Evolutionary conservation across 1,140 invertebrate genomes (phyloP), one percentile per base, ranked within the genome.

Genomic region (fruit fly (Drosophila melanogaster)): DNA sequence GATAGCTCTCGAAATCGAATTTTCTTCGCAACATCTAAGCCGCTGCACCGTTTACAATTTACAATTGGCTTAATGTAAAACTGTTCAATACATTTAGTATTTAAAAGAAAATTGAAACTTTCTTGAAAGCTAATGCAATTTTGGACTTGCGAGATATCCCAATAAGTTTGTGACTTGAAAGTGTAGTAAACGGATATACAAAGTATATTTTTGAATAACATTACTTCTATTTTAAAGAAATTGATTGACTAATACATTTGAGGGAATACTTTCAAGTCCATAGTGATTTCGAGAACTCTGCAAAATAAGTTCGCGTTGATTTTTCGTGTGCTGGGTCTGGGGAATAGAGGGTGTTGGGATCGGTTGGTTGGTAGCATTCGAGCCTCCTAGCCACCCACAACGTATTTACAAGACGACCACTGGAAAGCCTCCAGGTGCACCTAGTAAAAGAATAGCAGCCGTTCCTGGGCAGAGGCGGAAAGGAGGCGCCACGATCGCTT

Each of bases 401-500:
- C 60, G 47, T 86, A 86, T 86, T 87, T 86, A 86, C 81, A 86
- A 74, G 66, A 62, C 57, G 54, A 33, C 65, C 56, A 58, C 51
- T 65, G 30, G 22, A 79, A 56, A 59, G 66, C 50, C 66, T 57
- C 53, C 38, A 10, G 59, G 11, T 54, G 55, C 60, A 77, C 81
- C 95, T 94, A 97, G 93, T 97, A 97, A 92, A 97, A 97, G 94
- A 97, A 97, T 58, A 97, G 93, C 74, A 97, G 93, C 83, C 96
- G 94, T 91, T 98, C 96, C 87, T 97, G 96, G 61, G 96, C 96
- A 66, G 95, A 96, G 41, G 95, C 95, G 6, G 96, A 96, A n/a
- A 97, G 93, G 77, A 97, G 93, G 77, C 96, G 94, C 97, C 97
- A 98, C 60, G 97, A 96, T 69, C 96, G 94, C 90, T 98, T 98